These are phyloP conservation scores for Eira barbara DNA, from an alignment of 2,113 vertebrate genomes.

Conservation along the genomic window DNA sequence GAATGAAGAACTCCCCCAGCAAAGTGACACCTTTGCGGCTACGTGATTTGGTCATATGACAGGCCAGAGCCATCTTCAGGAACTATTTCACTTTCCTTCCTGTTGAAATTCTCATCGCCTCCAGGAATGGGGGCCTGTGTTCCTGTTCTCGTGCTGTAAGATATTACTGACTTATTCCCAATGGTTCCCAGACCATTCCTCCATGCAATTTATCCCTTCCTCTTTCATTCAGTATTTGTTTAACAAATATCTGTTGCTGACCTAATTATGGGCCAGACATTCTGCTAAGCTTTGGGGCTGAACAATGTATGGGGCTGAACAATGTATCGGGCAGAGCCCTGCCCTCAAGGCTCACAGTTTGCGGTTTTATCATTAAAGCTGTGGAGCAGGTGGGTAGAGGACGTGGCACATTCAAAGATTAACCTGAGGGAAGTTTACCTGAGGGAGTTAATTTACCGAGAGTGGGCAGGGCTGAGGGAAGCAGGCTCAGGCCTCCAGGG, in stretches of 20 bases:
- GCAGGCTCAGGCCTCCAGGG: not conserved
- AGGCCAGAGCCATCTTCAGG: not conserved
- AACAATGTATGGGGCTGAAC: too few species aligned
- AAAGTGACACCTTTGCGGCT: not conserved
- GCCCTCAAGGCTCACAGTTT: accelerated
- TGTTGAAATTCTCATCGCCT: not conserved
- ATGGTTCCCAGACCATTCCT: not conserved
- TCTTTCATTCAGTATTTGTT: not conserved
- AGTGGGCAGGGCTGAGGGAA: not conserved
- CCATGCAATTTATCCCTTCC: not conserved
- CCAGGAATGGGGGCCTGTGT: not conserved
- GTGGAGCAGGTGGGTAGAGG: not conserved
- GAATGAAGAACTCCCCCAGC: not conserved
- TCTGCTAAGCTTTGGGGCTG: not conserved
- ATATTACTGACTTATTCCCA: not conserved
- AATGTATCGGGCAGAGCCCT: not conserved
- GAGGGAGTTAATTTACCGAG: not conserved
- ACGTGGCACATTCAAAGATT: not conserved
- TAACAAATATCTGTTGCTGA: not conserved
- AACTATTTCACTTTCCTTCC: not conserved
- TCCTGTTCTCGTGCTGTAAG: not conserved
- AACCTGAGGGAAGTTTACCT: not conserved
- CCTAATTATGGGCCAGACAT: not conserved
- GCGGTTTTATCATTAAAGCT: not conserved
- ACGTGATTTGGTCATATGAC: accelerated